Base-by-base conservation (phyloP, 1,140 invertebrate species). In the Olivierus martensii region DNA sequence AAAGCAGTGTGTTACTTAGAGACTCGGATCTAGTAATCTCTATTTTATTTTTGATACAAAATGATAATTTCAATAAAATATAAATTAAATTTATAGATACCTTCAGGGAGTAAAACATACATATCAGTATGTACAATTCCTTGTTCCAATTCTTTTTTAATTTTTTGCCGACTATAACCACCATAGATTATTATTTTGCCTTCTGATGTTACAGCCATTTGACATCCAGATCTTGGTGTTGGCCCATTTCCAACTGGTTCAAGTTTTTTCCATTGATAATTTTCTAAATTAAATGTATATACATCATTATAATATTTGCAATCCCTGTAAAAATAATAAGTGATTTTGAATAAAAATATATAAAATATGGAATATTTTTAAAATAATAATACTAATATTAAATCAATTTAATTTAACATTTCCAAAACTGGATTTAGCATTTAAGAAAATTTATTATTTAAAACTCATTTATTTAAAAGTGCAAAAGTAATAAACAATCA, bases 271-370 rank as follows among this genome's bases (percentile, higher is more conserved):
- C 91, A 95, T 7, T 75, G 73, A 61, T 88, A 81, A 0, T 76
- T 79, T 59, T 87, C 83, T 56, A 89, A 69, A 63, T 86, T 80
- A 68, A 95, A 94, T 22, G 77, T 69, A 67, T 90, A 75, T 3
- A 91, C 65, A 71, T 95, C 91, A 70, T 92, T 92, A 63, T 79
- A 91, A 69, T 94, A 95, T 62, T 83, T 83, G 64, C 82, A 93
- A 46, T 88, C 81, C 51, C 84, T 77, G 5, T 81, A 75, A 60
- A 47, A 28, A 54, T 39, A 47, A 47, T 5, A 21, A 15, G 28
- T 17, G 37, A 17, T n/a, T 12, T 22, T 22, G 15, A 18, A 10
- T 19, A 56, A 10, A 12, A 2, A 19, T 21, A 35, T 37, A 15
- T 18, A 45, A 12, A 56, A 59, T 34, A 18, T n/a, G 1, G 22